These are phyloP conservation scores for Cotesia glomerata DNA, from an alignment of 1,140 invertebrate species.

Conservation along the genomic window DNA sequence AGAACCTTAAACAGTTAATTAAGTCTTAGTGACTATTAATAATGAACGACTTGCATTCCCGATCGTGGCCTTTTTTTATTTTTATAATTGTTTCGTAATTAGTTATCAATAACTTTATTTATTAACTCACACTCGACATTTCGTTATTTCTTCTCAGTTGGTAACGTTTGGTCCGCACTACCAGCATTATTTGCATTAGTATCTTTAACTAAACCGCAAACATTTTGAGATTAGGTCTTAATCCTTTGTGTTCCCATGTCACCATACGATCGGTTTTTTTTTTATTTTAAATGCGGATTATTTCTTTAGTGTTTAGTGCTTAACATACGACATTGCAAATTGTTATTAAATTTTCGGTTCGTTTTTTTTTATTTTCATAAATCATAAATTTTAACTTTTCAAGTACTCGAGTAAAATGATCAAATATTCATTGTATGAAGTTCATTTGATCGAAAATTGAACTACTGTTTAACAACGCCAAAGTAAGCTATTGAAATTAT, in stretches of 20 bases:
- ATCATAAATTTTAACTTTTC: not conserved
- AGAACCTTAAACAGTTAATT: constrained; percentile 26
- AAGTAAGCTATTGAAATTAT: too few species aligned
- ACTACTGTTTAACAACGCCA: too few species aligned
- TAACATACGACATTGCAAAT: constrained; percentile 9
- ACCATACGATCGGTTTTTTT: constrained; percentile 49
- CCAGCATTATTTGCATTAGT: constrained; percentile 52
- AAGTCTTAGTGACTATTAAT: constrained; percentile 44
- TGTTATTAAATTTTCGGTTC: not conserved
- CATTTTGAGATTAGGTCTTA: constrained; percentile 48
- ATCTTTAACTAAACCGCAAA: constrained; percentile 46
- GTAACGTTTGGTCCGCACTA: constrained; percentile 59
- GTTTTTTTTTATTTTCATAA: not conserved
- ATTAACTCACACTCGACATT: constrained; percentile 24
- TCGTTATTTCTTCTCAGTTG: constrained; percentile 45
- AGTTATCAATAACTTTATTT: not conserved
- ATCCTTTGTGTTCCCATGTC: constrained; percentile 47
- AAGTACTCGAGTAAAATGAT: not conserved
- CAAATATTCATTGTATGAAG: too few species aligned
- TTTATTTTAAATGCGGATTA: not conserved
- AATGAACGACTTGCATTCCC: constrained; percentile 46
- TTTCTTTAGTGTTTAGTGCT: not conserved
- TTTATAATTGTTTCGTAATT: not conserved
- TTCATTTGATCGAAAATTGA: too few species aligned
- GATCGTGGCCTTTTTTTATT: constrained; percentile 47